A percentile compares a stretch with the other conserved stretches of the same genome.
Evolutionary conservation across 1,140 invertebrate genomes (phyloP).

Genomic region (Lepidurus couesii): DNA sequence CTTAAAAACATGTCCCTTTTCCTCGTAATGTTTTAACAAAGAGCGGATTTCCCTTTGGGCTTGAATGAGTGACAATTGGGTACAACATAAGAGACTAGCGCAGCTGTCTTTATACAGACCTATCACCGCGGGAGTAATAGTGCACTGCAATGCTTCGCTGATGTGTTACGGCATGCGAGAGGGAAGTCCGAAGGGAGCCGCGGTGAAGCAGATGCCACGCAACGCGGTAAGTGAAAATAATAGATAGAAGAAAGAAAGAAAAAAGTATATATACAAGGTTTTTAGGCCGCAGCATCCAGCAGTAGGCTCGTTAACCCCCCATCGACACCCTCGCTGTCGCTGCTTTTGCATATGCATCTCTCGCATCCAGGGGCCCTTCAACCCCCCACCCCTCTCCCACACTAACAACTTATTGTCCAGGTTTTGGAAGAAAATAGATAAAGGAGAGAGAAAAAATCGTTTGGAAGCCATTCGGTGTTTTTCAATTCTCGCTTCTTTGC

Average conservation of each 20-base stretch:
- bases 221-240: neutral
- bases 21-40: neutral
- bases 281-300: neutral
- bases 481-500: too few relatives aligned
- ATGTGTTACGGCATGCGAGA: conserved; percentile 21
- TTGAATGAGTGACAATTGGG: neutral
- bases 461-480: too few relatives aligned
- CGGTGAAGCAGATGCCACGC: conserved; percentile 10
- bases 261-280: neutral
- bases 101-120: conserved; percentile 18
- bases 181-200: conserved; percentile 1
- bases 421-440: too few relatives aligned
- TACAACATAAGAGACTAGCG: neutral
- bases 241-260: neutral
- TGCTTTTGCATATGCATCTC: neutral
- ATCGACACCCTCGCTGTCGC: conserved; percentile 3
- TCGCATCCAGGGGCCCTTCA: neutral
- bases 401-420: conserved; percentile 17
- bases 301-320: conserved; percentile 12
- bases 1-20: neutral
- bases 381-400: neutral
- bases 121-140: conserved; percentile 18
- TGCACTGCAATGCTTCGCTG: conserved; percentile 8
- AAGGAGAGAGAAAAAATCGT: too few relatives aligned
- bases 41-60: neutral